Conservation (phyloP, 2,797 vertebrate genomes). For the Schizopygopsis pylzovi region DNA sequence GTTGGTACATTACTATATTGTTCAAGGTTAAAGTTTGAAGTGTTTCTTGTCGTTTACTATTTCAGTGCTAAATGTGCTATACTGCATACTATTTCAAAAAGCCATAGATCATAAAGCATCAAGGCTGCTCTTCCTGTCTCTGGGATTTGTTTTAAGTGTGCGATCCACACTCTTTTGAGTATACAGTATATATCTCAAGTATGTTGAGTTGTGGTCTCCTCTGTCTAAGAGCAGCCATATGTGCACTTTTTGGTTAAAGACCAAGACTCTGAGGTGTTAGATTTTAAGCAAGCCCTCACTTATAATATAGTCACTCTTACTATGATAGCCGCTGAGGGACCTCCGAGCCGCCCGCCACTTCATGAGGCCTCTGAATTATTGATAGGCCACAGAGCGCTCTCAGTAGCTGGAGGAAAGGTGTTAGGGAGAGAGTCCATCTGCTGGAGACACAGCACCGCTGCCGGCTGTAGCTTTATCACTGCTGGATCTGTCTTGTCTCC, state of each 20-base stretch:
- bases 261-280: constrained; percentile 44
- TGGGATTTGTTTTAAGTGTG: not conserved
- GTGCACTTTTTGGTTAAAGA: constrained; percentile 4
- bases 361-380: constrained; percentile 2
- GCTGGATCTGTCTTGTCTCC: not conserved
- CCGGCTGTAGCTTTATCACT: not conserved
- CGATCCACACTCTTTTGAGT: not conserved
- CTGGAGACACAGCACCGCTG: not conserved
- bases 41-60: not conserved
- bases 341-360: not conserved
- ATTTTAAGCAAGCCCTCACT: not conserved
- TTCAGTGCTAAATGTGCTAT: no score
- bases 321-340: constrained; percentile 3
- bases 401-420: constrained; percentile 14
- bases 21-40: not conserved
- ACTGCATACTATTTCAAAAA: not conserved
- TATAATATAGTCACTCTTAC: not conserved
- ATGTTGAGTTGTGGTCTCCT: not conserved
- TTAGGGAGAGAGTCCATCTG: constrained; percentile 4
- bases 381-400: not conserved
- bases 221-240: not conserved
- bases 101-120: not conserved
- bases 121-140: not conserved
- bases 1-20: not conserved
- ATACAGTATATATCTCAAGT: not conserved